These are phyloP conservation scores for Sphaerodactylus townsendi DNA, from an alignment of 2,113 vertebrate species.

Conservation along the genomic window DNA sequence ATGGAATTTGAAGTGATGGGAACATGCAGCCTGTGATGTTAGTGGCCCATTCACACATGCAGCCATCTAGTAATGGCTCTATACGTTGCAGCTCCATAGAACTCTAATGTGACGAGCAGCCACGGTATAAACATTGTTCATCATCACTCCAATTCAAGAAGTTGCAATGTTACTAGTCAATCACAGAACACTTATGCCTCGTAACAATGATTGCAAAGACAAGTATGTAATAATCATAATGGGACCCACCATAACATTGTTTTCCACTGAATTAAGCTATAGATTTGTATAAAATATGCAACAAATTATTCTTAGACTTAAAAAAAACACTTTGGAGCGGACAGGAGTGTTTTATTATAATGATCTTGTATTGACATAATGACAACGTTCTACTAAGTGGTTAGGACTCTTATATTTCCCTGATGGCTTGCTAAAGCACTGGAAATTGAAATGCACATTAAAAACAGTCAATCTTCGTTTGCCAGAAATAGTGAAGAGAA, in stretches of 20 bases:
- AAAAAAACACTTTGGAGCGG: slow-evolving; percentile 34
- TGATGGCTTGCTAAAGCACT: slow-evolving; percentile 55
- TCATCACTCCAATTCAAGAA: not conserved
- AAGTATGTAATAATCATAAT: slow-evolving; percentile 61
- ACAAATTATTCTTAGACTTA: slow-evolving; percentile 64
- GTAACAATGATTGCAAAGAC: slow-evolving; percentile 52
- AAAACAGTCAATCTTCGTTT: slow-evolving; percentile 68
- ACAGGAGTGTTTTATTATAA: slow-evolving; percentile 69
- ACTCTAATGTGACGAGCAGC: too few species aligned
- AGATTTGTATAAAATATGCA: slow-evolving; percentile 67
- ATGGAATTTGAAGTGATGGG: too few species aligned
- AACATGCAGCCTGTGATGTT: too few species aligned
- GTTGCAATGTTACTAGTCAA: not conserved
- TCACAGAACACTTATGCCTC: slow-evolving; percentile 26
- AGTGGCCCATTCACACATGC: too few species aligned
- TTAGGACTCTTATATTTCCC: slow-evolving; percentile 68
- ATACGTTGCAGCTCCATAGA: too few species aligned
- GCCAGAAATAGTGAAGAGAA: slow-evolving; percentile 36
- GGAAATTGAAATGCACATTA: slow-evolving; percentile 73
- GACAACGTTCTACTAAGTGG: slow-evolving; percentile 62
- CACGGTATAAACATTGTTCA: too few species aligned
- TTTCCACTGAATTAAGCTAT: slow-evolving; percentile 62
- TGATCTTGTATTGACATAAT: slow-evolving; percentile 71
- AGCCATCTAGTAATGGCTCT: too few species aligned
- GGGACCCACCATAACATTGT: slow-evolving; percentile 48